A percentile compares a stretch with the other conserved stretches of the same genome.
Evolutionary conservation across 2,797 vertebrate genomes (phyloP).

Genomic region (Syndactyla subalaris): DNA sequence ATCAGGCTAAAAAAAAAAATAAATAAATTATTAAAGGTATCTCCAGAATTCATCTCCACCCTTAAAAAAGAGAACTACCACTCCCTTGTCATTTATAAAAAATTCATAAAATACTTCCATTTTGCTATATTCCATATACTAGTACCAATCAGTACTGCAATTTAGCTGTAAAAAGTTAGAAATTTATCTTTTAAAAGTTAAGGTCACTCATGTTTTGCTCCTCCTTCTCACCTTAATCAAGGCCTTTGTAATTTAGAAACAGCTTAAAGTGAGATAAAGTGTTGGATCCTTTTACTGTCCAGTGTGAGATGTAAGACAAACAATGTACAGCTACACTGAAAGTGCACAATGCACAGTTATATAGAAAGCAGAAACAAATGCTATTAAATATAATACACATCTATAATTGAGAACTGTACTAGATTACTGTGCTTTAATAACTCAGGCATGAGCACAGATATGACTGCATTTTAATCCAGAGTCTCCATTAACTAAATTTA

Average conservation of each 20-base stretch:
- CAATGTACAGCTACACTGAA: not conserved
- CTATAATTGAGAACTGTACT: not conserved
- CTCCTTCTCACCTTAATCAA: not conserved
- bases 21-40: not conserved
- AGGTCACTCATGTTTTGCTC: accelerated
- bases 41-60: not conserved
- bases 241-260: not conserved
- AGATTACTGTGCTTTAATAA: not conserved
- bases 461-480: not conserved
- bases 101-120: not conserved
- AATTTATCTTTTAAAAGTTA: not conserved
- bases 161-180: not conserved
- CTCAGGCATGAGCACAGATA: not conserved
- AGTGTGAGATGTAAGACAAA: not conserved
- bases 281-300: not conserved
- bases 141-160: not conserved
- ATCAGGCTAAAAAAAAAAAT: not conserved
- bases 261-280: not conserved
- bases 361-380: not conserved
- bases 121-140: not conserved
- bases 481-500: not conserved
- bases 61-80: not conserved
- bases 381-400: accelerated
- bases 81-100: not conserved
- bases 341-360: not conserved